Conservation (phyloP, 2,888 invertebrate species). For the Apodemia zela region DNA sequence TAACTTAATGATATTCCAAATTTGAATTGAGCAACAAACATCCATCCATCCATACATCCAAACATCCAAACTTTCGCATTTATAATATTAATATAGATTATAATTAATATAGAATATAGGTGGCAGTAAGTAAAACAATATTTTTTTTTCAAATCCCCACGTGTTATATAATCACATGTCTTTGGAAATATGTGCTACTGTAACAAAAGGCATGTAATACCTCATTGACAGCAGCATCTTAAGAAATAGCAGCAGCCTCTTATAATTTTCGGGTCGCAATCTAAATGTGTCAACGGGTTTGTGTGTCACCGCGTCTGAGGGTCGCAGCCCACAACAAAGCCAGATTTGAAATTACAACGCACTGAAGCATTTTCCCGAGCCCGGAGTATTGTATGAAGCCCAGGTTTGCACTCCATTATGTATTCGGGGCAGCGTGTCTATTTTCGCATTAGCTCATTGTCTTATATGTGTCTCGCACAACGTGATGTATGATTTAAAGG, state of each 20-base stretch:
- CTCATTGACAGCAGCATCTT: too few relatives aligned
- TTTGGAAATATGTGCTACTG: too few relatives aligned
- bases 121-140: too few relatives aligned
- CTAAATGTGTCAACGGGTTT: conserved; percentile 7
- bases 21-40: too few relatives aligned
- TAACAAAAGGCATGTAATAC: too few relatives aligned
- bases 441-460: neutral
- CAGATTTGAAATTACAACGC: conserved; percentile 8
- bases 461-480: neutral
- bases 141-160: too few relatives aligned
- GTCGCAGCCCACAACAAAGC: conserved; percentile 6
- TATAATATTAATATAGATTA: too few relatives aligned
- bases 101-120: too few relatives aligned
- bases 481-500: neutral
- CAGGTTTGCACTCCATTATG: conserved; percentile 13
- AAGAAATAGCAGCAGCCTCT: neutral
- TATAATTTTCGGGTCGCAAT: conserved; percentile 4
- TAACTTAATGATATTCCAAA: too few relatives aligned
- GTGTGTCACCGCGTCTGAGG: conserved; percentile 1
- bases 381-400: neutral
- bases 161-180: too few relatives aligned
- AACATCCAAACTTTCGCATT: too few relatives aligned
- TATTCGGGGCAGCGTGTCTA: neutral
- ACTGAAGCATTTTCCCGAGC: conserved; percentile 4
- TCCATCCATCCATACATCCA: too few relatives aligned